Conservation (phyloP, 1,140 invertebrate species). For the Hycleus phaleratus region DNA sequence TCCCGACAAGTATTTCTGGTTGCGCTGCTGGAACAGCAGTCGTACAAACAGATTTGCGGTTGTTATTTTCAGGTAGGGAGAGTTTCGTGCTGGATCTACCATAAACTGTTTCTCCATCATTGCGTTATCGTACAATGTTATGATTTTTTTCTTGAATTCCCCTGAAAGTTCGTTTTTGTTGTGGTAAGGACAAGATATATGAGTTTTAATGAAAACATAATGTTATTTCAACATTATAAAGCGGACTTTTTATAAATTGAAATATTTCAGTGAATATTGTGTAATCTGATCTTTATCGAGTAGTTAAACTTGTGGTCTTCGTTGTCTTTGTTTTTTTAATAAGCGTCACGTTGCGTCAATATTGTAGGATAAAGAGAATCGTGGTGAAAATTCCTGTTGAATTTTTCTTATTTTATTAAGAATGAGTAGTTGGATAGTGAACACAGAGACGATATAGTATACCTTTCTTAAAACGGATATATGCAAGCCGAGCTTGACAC, state of each 20-base stretch:
- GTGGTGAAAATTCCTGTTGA: constrained; percentile 6
- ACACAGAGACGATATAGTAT: constrained; percentile 12
- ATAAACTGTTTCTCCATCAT: background rate
- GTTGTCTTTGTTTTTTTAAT: too few species aligned
- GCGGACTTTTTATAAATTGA: too few species aligned
- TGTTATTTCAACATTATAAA: too few species aligned
- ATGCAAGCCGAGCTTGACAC: constrained; percentile 20
- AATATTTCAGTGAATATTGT: too few species aligned
- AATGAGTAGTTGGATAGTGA: constrained; percentile 9
- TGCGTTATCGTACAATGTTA: background rate
- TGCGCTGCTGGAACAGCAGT: too few species aligned
- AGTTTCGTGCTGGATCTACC: background rate
- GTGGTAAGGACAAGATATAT: too few species aligned
- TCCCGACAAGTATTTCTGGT: too few species aligned
- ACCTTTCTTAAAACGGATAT: constrained; percentile 7
- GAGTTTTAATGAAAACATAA: too few species aligned
- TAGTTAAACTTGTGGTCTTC: too few species aligned
- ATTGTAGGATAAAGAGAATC: background rate
- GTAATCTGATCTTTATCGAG: too few species aligned
- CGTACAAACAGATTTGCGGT: background rate
- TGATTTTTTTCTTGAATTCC: background rate
- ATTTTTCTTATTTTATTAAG: constrained; percentile 2
- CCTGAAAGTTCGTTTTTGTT: too few species aligned
- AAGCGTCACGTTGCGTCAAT: too few species aligned
- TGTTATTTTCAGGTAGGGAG: background rate